Base-by-base conservation (phyloP, 2,113 vertebrate genomes). In the Cheilinus undulatus region DNA sequence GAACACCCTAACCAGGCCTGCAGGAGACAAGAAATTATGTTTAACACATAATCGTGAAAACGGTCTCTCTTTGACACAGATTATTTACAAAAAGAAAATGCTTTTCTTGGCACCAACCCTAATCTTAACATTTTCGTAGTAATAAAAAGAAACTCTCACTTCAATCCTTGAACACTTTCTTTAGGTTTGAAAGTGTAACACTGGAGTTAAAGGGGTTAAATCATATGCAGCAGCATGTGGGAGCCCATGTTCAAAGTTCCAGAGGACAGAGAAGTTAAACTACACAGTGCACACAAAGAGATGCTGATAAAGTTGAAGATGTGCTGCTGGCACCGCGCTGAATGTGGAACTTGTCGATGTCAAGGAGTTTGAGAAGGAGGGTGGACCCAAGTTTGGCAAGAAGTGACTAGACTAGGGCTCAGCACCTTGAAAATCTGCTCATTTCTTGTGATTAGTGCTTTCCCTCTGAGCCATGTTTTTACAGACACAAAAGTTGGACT, bases 231-330 rank as follows among this genome's bases (percentile, higher is more conserved):
- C 23, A 4, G 22, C 27, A 19, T 4, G n/a, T n/a, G n/a, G 61
- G 26, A 63, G 40, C 56, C 34, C 27, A 24, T 48, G 40, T 2
- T 46, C 12, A 56, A 17, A 58, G 54, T 11, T 61, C 67, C 19
- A 2, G 58, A 72, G 70, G 10, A 59, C 12, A 28, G 34, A 68
- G 48, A 34, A 10, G 54, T 59, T 17, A 40, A 13, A 22, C 8
- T 3, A 22, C 48, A 15, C 32, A 5, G 15, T 19, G 1, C 7
- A 53, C 20, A 73, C 52, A 38, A 42, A 72, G 51, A 17, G 27
- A 69, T 30, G 50, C 2, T 22, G 14, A 15, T 10, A 40, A 72
- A 69, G 36, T 48, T 52, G 49, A 67, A 32, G 30, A 32, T 9
- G 5, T 42, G 13, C 2, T 10, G 32, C 34, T 63, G 78, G 57